Percentiles rank a stretch among this genome's conserved stretches.
Evolutionary conservation across 1,140 invertebrate species (phyloP).

Genomic region (Vanessa atalanta): DNA sequence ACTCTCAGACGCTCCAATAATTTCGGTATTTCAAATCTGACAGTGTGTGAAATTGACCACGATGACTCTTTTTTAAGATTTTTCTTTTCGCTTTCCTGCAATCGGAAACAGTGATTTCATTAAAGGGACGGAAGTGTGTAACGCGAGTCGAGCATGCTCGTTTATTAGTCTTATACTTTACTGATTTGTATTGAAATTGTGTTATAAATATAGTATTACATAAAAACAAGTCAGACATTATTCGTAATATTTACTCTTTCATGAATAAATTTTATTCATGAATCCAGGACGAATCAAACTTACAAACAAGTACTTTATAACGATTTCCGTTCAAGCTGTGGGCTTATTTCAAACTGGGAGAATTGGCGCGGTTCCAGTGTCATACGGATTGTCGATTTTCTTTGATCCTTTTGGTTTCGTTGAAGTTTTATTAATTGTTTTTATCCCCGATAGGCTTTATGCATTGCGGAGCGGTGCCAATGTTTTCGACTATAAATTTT

Average conservation of each 20-base stretch:
- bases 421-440: slow-evolving; percentile 13
- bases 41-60: too few relatives aligned
- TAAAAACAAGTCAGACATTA: too few relatives aligned
- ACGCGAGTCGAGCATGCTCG: too few relatives aligned
- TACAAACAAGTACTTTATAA: slow-evolving; percentile 13
- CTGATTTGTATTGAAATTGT: too few relatives aligned
- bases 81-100: too few relatives aligned
- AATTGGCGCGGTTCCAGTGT: slow-evolving; percentile 14
- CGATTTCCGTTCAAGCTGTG: slow-evolving; percentile 14
- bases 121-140: too few relatives aligned
- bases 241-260: background rate
- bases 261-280: background rate
- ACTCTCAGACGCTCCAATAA: too few relatives aligned
- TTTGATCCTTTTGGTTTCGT: slow-evolving; percentile 20
- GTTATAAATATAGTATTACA: too few relatives aligned
- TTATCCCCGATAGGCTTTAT: slow-evolving; percentile 5
- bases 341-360: slow-evolving; percentile 15
- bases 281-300: background rate
- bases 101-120: too few relatives aligned
- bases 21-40: too few relatives aligned
- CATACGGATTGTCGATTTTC: slow-evolving; percentile 20
- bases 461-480: background rate
- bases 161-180: too few relatives aligned
- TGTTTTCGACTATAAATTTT: background rate
- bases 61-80: too few relatives aligned